Evolutionary conservation across 2,113 vertebrate genomes (phyloP), one percentile per base, ranked within the genome.

Genomic region (Chrysochloris asiatica): DNA sequence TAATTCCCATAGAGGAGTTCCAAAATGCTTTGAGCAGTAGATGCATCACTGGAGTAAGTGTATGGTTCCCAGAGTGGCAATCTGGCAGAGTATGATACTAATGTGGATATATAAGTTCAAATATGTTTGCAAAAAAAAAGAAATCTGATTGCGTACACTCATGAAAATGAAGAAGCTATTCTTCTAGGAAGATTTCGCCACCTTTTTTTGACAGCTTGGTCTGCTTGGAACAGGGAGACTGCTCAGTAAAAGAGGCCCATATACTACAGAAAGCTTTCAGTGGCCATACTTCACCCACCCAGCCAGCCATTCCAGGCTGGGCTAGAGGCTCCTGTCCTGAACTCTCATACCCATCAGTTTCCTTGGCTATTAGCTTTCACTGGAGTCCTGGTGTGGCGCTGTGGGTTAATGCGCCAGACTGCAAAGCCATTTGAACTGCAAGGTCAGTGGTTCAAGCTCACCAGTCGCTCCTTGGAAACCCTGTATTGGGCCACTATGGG

Each of bases 61-160:
- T n/a, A 17, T 11, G 0, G 65, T 59, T 95, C 93, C 94, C 93
- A 72, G 71, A 52, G 86, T 24, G 52, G 76, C 6, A 24, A 88
- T 45, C 33, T 48, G 76, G 80, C 86, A 92, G 71, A 65, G 76
- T n/a, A 65, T 59, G 19, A 88, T n/a, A 14, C 92, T 93, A 83
- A 86, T 91, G 69, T 88, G 76, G 85, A 94, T 82, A 48, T 76
- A 69, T 47, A 94, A 75, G 85, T 81, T 95, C 95, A 95, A 71
- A 71, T 71, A 52, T 38, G 83, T 86, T 88, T 88, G 63, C 12
- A 78, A 85, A 87, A 81, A 75, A 73, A 88, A 93, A 90, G 83
- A 86, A 93, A 87, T 48, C 47, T n/a, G 77, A 93, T n/a, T 78
- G 88, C 87, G 88, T 88, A 83, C 22, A n/a, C 65, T 80, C 5